Conservation (phyloP, 2,888 invertebrate species). For the Exocentrus adspersus region DNA sequence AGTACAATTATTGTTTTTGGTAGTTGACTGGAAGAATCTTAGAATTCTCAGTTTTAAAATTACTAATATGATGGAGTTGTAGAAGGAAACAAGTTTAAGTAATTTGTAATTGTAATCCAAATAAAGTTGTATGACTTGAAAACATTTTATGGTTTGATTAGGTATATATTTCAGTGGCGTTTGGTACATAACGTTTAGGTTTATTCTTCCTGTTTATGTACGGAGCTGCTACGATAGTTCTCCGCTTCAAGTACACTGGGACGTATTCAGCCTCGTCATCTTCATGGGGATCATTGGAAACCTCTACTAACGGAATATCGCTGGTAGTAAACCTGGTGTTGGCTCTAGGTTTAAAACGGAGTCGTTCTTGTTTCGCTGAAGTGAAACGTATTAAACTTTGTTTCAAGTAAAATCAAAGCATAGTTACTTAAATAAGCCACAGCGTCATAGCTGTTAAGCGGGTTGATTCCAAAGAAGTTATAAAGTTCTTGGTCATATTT, state of each 20-base stretch:
- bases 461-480: slow-evolving; percentile 66
- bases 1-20: too few species aligned
- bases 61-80: too few species aligned
- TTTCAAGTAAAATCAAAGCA: not conserved
- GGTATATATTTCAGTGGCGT: too few species aligned
- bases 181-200: slow-evolving; percentile 30
- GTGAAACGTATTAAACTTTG: slow-evolving; percentile 10
- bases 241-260: slow-evolving; percentile 44
- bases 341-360: slow-evolving; percentile 36
- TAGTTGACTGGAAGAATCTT: too few species aligned
- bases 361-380: slow-evolving; percentile 45
- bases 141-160: too few species aligned
- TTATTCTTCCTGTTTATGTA: slow-evolving; percentile 41
- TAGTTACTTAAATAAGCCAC: slow-evolving; percentile 62
- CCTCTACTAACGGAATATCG: slow-evolving; percentile 39
- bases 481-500: slow-evolving; percentile 62
- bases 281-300: slow-evolving; percentile 18
- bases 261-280: slow-evolving; percentile 42
- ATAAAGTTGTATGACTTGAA: too few species aligned
- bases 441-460: slow-evolving; percentile 65
- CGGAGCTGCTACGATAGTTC: slow-evolving; percentile 37
- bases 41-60: too few species aligned
- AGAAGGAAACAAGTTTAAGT: too few species aligned
- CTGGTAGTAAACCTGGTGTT: too few species aligned
- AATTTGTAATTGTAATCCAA: too few species aligned